Conservation (phyloP, 2,888 invertebrate species). For the Ophion costatus region DNA sequence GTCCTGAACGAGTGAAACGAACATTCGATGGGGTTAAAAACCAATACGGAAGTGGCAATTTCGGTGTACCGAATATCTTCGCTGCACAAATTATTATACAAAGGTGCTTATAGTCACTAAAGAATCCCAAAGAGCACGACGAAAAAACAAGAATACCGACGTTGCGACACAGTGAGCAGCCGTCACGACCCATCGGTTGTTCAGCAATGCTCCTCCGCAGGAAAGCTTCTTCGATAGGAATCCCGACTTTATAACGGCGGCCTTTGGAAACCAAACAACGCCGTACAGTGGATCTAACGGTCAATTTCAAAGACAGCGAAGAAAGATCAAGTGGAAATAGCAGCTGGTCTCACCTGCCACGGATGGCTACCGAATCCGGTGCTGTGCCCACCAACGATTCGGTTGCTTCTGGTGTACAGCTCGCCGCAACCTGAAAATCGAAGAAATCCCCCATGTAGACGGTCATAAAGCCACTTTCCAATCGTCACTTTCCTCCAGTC, state of each 20-base stretch:
- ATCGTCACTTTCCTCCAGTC: background rate
- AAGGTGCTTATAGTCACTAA: no score
- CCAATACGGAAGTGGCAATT: slow-evolving; percentile 10
- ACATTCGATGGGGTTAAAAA: no score
- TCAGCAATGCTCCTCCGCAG: slow-evolving; percentile 95
- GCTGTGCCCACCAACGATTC: slow-evolving; percentile 96
- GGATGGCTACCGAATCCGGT: slow-evolving; percentile 96
- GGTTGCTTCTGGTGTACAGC: slow-evolving; percentile 92
- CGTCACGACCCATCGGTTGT: slow-evolving; percentile 96
- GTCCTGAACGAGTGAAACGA: slow-evolving; percentile 86
- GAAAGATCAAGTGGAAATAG: slow-evolving; percentile 1
- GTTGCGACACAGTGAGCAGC: slow-evolving; percentile 97
- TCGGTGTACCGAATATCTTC: no score
- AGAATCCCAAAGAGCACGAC: background rate
- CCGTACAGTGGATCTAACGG: background rate
- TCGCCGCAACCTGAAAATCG: slow-evolving; percentile 93
- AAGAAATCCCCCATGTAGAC: background rate
- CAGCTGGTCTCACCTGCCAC: slow-evolving; percentile 88
- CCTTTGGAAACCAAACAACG: slow-evolving; percentile 81
- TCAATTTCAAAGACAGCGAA: background rate
- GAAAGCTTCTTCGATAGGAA: slow-evolving; percentile 95
- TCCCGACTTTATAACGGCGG: slow-evolving; percentile 95
- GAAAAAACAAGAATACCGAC: slow-evolving; percentile 86
- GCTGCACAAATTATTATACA: no score
- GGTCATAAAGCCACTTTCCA: no score